Evolutionary conservation across 2,888 invertebrate genomes (phyloP).

Genomic region (Temnothorax ravouxi): DNA sequence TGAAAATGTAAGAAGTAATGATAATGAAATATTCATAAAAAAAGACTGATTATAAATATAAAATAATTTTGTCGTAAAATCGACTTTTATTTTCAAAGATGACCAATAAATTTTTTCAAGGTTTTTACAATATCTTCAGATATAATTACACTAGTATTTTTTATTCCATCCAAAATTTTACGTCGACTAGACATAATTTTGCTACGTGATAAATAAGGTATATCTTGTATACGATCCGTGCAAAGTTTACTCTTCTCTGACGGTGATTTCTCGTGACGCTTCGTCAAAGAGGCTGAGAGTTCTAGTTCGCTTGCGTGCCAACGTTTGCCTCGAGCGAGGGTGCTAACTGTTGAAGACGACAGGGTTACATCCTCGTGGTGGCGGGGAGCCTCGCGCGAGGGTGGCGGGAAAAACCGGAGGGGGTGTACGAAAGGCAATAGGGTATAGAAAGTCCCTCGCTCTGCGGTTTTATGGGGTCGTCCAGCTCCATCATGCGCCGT

Average conservation of each 20-base stretch:
- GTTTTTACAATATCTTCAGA: not conserved
- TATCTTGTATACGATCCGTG: not conserved
- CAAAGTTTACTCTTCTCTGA: constrained; percentile 3
- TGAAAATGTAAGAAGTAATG: not conserved
- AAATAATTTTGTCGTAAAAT: not conserved
- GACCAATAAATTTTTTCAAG: not conserved
- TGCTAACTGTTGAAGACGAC: constrained; percentile 71
- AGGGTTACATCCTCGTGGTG: constrained; percentile 64
- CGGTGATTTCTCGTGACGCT: constrained; percentile 48
- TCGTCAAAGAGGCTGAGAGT: constrained; percentile 57
- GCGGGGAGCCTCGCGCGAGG: constrained; percentile 46
- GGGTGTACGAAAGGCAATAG: not conserved
- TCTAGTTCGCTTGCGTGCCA: constrained; percentile 45
- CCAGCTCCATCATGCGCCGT: constrained; percentile 85
- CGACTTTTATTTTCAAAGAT: not conserved
- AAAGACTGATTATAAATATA: not conserved
- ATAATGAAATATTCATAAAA: constrained; percentile 2
- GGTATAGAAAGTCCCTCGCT: constrained; percentile 75
- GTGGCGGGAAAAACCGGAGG: not conserved
- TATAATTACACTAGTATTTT: not conserved
- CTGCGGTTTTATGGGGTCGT: constrained; percentile 84
- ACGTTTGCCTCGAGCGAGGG: constrained; percentile 57
- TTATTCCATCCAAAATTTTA: not conserved
- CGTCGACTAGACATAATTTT: constrained; percentile 1
- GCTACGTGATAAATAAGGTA: not conserved